These are phyloP conservation scores for Eospalax fontanierii DNA, from an alignment of 2,797 vertebrate genomes.

Conservation along the genomic window DNA sequence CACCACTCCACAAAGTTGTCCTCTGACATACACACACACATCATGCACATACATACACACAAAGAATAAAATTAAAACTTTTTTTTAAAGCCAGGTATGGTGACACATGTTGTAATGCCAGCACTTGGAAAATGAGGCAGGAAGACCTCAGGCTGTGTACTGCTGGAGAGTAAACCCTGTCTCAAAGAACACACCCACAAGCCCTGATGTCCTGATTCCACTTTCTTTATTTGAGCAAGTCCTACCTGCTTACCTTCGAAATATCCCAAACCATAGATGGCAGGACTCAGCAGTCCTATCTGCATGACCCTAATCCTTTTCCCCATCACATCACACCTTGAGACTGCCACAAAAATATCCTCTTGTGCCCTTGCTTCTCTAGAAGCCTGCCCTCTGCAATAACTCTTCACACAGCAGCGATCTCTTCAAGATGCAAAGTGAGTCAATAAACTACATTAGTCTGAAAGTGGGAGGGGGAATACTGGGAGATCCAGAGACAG, in stretches of 20 bases:
- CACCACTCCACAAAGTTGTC: background rate
- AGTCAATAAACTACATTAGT: background rate
- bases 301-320: background rate
- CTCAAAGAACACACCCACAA: background rate
- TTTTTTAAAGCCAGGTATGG: background rate
- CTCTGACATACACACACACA: background rate
- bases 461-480: background rate
- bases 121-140: background rate
- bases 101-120: background rate
- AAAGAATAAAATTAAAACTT: background rate
- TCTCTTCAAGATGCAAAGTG: slow-evolving; percentile 19
- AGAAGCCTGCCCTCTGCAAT: background rate
- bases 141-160: background rate
- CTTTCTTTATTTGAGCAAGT: background rate
- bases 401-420: background rate
- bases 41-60: too few species aligned
- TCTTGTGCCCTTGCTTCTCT: background rate
- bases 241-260: slow-evolving; percentile 16
- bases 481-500: background rate
- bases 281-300: background rate
- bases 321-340: background rate
- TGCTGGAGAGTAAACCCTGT: background rate
- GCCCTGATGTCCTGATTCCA: background rate
- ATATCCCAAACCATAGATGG: background rate
- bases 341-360: background rate